Evolutionary conservation across 2,797 vertebrate genomes (phyloP).

Genomic region (Leptodactylus fallax): DNA sequence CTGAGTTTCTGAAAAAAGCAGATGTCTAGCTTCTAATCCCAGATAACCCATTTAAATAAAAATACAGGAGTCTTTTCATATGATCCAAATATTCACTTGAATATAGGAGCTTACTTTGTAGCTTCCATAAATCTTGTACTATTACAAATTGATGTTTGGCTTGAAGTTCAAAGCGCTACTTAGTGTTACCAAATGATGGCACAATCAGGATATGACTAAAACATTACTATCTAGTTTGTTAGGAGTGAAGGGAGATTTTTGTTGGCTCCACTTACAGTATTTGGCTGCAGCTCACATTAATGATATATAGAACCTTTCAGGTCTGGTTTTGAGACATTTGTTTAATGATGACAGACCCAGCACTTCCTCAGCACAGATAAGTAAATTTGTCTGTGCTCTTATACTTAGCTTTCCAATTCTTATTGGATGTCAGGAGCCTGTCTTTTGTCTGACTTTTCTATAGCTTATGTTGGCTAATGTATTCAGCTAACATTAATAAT

Average conservation of each 20-base stretch:
- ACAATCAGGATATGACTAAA: neutral
- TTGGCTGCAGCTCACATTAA: neutral
- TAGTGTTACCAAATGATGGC: neutral
- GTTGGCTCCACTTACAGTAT: neutral
- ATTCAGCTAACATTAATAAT: neutral
- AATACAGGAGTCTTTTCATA: too few relatives aligned
- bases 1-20: too few relatives aligned
- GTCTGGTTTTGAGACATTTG: neutral
- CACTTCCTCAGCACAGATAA: neutral
- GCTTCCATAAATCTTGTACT: neutral
- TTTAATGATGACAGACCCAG: constrained; percentile 9
- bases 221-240: neutral
- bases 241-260: neutral
- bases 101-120: neutral
- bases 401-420: neutral
- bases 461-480: neutral
- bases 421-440: neutral
- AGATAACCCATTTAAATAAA: too few relatives aligned
- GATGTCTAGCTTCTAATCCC: too few relatives aligned
- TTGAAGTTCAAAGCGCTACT: neutral
- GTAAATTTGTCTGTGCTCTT: neutral
- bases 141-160: neutral
- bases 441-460: neutral
- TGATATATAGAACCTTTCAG: neutral
- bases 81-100: neutral